Base-by-base conservation (phyloP, 2,888 invertebrate genomes). In the Acrobasis suavella region DNA sequence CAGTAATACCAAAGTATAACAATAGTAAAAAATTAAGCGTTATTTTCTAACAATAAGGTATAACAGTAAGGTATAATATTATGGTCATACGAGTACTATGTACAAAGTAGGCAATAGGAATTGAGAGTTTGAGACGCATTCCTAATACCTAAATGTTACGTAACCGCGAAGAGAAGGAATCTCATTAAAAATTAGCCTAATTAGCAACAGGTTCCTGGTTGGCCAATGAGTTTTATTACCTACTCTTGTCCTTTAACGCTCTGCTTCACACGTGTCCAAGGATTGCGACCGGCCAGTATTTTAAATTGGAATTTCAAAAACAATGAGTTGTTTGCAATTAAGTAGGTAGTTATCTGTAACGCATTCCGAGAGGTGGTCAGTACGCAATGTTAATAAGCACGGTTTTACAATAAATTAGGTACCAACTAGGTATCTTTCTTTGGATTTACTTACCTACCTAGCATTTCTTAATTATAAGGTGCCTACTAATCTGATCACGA, bases 241-340 rank as follows among this genome's bases (percentile, higher is more conserved):
- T 32, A 32, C 15, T 17, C 62, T 71, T 76, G 81, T 81, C 81
- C 84, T 84, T 87, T 84, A 83, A 86, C 86, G 87, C 87, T 87
- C 87, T 87, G 81, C 68, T 88, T 83, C 76, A 72, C 78, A 72
- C 10, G 70, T 70, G 75, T 78, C 80, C 85, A 87, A 88, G 86
- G 86, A 86, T 83, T 82, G 78, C 76, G 67, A 68, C 65, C 67
- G 70, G 71, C 76, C 56, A 42, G 65, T 67, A 70, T 72, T 71
- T 67, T 72, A 73, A 80, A 77, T 73, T 74, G 76, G 71, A 77
- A 81, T 80, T 82, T 69, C 73, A 81, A 73, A 83, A 80, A 84
- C 78, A 79, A 80, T 78, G 71, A 77, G 72, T 78, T 74, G 71
- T 76, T 74, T 37, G 58, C 38, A 58, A 58, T 61, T 52, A 22